Conservation (phyloP, 2,797 vertebrate species). For the Enteromius thamalakanensis region DNA sequence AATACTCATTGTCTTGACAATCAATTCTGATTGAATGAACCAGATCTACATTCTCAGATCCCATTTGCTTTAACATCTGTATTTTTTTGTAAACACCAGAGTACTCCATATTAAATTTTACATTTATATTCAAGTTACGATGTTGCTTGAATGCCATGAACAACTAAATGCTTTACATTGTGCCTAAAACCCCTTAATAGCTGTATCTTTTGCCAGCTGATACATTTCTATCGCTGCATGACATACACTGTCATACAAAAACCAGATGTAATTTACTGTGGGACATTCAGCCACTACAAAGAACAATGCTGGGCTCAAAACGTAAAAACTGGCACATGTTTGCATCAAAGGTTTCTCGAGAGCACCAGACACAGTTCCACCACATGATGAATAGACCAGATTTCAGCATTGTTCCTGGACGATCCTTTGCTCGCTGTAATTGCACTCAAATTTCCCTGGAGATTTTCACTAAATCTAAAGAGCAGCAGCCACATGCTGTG, state of each 20-base stretch:
- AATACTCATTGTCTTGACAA: neutral
- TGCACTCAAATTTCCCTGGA: slow-evolving; percentile 56
- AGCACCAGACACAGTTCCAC: slow-evolving; percentile 34
- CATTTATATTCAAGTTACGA: neutral
- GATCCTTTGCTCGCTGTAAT: slow-evolving; percentile 51
- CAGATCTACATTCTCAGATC: neutral
- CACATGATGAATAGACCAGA: slow-evolving; percentile 50
- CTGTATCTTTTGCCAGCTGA: slow-evolving; percentile 9
- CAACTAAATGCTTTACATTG: neutral
- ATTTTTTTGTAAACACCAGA: neutral
- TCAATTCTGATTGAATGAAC: neutral
- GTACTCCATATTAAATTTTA: neutral
- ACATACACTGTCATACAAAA: neutral
- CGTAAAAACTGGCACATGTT: slow-evolving; percentile 27
- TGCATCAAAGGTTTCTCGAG: slow-evolving; percentile 46
- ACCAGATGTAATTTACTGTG: neutral
- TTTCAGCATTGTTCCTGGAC: slow-evolving; percentile 50
- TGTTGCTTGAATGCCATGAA: neutral
- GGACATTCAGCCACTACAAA: slow-evolving; percentile 8
- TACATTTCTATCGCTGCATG: neutral
- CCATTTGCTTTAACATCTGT: neutral
- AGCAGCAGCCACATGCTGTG: slow-evolving; percentile 57
- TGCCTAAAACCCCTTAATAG: neutral
- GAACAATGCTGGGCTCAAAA: slow-evolving; percentile 14
- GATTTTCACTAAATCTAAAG: slow-evolving; percentile 59